These are phyloP conservation scores for Pterocles burchelli DNA, from an alignment of 2,113 vertebrate genomes.

Conservation along the genomic window DNA sequence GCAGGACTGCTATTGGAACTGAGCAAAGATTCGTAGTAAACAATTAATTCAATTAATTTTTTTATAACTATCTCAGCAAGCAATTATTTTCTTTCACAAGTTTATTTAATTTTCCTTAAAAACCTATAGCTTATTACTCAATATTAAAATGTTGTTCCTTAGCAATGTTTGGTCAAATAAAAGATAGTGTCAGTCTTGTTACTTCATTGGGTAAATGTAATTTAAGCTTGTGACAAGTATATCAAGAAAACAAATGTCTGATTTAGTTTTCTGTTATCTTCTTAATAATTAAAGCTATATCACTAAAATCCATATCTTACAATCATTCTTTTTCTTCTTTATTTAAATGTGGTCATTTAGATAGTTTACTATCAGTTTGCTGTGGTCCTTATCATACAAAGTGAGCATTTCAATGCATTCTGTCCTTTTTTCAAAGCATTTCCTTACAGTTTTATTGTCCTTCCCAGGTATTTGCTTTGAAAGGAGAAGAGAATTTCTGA, in stretches of 20 bases:
- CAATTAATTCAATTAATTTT: not conserved
- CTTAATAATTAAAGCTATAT: not conserved
- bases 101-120: not conserved
- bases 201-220: not conserved
- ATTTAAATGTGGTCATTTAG: not conserved
- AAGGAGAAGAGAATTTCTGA: not conserved
- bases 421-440: not conserved
- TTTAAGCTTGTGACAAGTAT: not conserved
- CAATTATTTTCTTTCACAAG: not conserved
- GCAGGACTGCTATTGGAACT: conserved; percentile 10
- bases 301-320: not conserved
- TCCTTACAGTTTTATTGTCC: not conserved
- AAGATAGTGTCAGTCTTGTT: not conserved
- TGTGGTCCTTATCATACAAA: not conserved
- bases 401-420: not conserved
- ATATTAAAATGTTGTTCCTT: not conserved
- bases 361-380: not conserved
- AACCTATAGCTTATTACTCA: not conserved
- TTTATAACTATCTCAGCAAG: not conserved
- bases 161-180: not conserved
- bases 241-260: not conserved
- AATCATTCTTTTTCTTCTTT: not conserved
- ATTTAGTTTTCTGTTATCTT: not conserved
- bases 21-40: conserved; percentile 10
- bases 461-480: not conserved